Base-by-base conservation (phyloP, 2,797 vertebrate species). In the Decapterus maruadsi region DNA sequence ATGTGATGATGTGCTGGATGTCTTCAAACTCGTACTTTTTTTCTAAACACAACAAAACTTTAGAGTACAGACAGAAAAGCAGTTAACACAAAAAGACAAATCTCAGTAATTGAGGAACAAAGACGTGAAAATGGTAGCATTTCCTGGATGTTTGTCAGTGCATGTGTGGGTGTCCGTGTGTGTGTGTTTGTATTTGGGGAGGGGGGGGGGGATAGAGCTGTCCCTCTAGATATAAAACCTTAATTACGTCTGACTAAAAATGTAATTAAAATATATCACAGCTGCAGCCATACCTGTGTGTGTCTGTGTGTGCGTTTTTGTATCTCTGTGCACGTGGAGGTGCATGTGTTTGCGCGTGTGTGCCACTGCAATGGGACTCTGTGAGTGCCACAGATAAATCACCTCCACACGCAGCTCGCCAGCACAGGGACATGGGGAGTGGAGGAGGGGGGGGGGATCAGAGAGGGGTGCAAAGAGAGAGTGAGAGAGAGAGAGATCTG, bases 181-280 rank as follows among this genome's bases (percentile, higher is more conserved):
- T 4, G 31, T 71, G 55, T 75, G 68, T 75, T 63, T 65, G 54
- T 53, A 55, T 80, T 5, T 34, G 31, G 74, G 57, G 61, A 74
- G 68, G 60, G 77, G 77, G 85, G 78, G 84, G 83, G 58, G 86
- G 79, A 91, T 89, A 90, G 89, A 93, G 84, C 78, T 88, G 85
- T 92, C 94, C 92, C 93, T 91, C 90, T 81, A 94, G 95, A 96
- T 92, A 96, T 95, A 94, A 95, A 96, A 94, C 90, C 92, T 94
- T 97, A 98, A 98, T 97, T 97, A 97, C 95, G 96, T 97, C 94
- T 96, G 95, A 97, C 95, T 97, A 96, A 96, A 96, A 96, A 94
- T 96, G 95, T 97, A 98, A 98, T 98, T 97, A 98, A 97, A 97
- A 97, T 96, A 95, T 95, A 97, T 96, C 95, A 95, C 94, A 93